Percentiles rank a stretch among this genome's conserved stretches.
phyloP scores from a whole-genome alignment of 2,888 invertebrate genomes.

The Ornithoptera priamus region DNA sequence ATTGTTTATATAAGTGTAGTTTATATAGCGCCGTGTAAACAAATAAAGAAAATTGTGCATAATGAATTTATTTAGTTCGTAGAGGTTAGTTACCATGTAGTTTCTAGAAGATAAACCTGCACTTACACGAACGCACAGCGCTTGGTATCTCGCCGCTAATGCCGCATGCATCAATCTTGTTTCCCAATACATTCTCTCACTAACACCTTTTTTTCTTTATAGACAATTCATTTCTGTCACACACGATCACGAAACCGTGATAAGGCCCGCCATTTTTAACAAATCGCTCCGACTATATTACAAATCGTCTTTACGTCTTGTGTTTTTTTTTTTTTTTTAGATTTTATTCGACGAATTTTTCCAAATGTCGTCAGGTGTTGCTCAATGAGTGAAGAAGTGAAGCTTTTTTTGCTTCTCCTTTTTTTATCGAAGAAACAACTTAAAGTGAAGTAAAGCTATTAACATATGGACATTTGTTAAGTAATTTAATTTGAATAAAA shows the following conservation, averaged over 20 bases:
- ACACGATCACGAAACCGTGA: conserved; percentile 24
- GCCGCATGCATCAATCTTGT: conserved; percentile 17
- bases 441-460: conserved; percentile 10
- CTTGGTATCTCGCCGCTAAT: conserved; percentile 6
- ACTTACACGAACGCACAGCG: conserved; percentile 8
- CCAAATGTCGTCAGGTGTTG: conserved; percentile 1
- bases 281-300: conserved; percentile 15
- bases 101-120: conserved; percentile 6
- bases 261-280: conserved; percentile 15
- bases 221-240: conserved; percentile 23
- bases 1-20: no score
- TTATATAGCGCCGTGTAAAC: no score
- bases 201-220: neutral
- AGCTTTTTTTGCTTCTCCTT: conserved; percentile 3
- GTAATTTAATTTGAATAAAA: no score
- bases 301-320: conserved; percentile 21
- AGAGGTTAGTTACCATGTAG: neutral
- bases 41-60: no score
- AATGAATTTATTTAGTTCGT: no score
- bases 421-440: conserved; percentile 5
- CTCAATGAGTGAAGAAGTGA: conserved; percentile 1
- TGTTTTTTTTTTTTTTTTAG: conserved; percentile 1
- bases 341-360: conserved; percentile 13
- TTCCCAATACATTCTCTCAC: conserved; percentile 19
- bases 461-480: neutral